These are phyloP conservation scores for Tachysurus fulvidraco DNA, from an alignment of 2,113 vertebrate genomes.

Conservation along the genomic window DNA sequence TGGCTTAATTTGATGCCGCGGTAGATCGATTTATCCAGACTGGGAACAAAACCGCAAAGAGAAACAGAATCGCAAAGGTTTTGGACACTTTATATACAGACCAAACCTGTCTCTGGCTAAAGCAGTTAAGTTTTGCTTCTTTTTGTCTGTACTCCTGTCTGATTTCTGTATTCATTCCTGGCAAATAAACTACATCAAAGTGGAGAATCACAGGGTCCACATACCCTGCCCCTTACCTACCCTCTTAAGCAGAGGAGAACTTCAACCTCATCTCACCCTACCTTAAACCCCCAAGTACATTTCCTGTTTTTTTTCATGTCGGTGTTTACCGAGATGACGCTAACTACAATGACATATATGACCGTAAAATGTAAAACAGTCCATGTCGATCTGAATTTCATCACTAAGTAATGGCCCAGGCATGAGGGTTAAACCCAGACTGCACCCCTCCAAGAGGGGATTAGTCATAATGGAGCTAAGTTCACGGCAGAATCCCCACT, in stretches of 20 bases:
- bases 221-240: not conserved
- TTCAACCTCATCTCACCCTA: too few relatives aligned
- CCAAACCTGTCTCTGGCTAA: not conserved
- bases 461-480: conserved; percentile 21
- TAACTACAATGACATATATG: not conserved
- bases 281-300: not conserved
- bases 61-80: not conserved
- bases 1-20: not conserved
- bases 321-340: not conserved
- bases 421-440: conserved; percentile 2
- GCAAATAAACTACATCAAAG: not conserved
- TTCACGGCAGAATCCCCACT: conserved; percentile 13
- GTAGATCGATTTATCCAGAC: not conserved
- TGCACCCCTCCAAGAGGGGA: not conserved
- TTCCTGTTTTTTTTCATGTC: not conserved
- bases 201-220: not conserved
- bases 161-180: not conserved
- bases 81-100: not conserved
- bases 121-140: not conserved
- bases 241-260: too few relatives aligned
- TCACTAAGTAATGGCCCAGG: not conserved
- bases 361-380: not conserved
- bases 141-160: not conserved
- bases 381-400: not conserved
- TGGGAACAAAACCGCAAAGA: not conserved